These are phyloP conservation scores for Eupithecia abbreviata DNA, from an alignment of 2,888 invertebrate species.

Conservation along the genomic window DNA sequence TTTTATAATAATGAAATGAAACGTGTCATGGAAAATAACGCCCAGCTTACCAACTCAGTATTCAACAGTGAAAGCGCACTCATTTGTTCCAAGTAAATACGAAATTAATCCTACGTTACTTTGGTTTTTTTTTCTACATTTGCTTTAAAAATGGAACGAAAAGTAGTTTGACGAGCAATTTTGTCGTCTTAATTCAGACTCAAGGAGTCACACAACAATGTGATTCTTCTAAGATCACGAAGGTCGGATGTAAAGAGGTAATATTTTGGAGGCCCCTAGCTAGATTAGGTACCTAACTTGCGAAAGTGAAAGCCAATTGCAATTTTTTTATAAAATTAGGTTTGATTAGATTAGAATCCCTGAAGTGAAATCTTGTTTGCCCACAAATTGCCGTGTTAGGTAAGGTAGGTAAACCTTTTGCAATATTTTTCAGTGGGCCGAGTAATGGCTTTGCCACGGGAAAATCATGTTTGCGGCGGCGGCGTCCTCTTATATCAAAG, in stretches of 20 bases:
- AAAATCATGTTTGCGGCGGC: constrained; percentile 16
- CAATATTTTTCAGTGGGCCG: constrained; percentile 16
- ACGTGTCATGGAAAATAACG: neutral
- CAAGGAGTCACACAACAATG: neutral
- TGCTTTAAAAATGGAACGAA: neutral
- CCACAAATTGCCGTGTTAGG: constrained; percentile 10
- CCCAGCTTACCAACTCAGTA: neutral
- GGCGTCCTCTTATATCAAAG: constrained; percentile 15
- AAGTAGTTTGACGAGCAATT: neutral
- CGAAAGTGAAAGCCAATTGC: neutral
- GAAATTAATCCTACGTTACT: neutral
- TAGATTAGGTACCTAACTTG: neutral
- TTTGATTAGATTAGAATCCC: constrained; percentile 5
- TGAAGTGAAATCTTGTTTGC: constrained; percentile 8
- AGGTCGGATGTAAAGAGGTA: neutral
- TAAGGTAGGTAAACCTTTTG: constrained; percentile 9
- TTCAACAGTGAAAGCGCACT: neutral
- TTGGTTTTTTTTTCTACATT: neutral
- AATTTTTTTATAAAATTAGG: neutral
- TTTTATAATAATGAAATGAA: constrained; percentile 3
- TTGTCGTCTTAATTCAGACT: neutral
- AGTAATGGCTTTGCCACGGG: constrained; percentile 13
- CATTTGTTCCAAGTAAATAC: neutral
- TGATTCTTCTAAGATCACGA: neutral
- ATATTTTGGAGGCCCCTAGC: neutral